Conservation (phyloP, 2,797 vertebrate species). For the Periparus ater region DNA sequence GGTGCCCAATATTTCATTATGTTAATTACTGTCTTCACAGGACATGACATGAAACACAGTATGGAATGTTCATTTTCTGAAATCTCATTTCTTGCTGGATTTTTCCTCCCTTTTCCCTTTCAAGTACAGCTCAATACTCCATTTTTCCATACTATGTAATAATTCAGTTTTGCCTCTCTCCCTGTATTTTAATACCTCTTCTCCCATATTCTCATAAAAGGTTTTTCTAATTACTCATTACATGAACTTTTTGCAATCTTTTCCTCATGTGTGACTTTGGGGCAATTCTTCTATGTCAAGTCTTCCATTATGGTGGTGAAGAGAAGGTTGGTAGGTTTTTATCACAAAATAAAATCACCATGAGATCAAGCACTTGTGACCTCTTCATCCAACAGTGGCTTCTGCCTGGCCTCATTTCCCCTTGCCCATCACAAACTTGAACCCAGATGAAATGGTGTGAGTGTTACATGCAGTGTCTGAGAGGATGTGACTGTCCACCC, state of each 20-base stretch:
- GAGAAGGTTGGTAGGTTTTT: neutral
- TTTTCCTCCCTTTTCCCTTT: neutral
- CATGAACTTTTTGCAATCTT: neutral
- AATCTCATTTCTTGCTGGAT: neutral
- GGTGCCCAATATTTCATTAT: neutral
- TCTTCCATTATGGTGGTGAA: neutral
- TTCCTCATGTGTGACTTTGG: neutral
- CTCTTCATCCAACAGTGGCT: neutral
- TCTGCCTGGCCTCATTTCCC: neutral
- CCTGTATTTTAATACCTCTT: neutral
- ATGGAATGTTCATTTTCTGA: neutral
- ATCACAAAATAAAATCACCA: neutral
- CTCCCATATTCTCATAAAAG: neutral
- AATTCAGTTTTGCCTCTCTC: neutral
- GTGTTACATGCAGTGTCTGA: neutral
- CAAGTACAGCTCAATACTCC: neutral
- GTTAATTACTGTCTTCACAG: neutral
- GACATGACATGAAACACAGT: neutral
- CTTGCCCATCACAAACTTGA: neutral
- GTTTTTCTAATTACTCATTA: neutral
- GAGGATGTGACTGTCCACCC: neutral
- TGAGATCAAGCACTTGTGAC: neutral
- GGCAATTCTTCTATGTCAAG: neutral
- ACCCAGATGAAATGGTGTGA: neutral
- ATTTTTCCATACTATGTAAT: neutral